phyloP scores from a whole-genome alignment of 2,113 vertebrate genomes.

The Lichenostomus cassidix region DNA sequence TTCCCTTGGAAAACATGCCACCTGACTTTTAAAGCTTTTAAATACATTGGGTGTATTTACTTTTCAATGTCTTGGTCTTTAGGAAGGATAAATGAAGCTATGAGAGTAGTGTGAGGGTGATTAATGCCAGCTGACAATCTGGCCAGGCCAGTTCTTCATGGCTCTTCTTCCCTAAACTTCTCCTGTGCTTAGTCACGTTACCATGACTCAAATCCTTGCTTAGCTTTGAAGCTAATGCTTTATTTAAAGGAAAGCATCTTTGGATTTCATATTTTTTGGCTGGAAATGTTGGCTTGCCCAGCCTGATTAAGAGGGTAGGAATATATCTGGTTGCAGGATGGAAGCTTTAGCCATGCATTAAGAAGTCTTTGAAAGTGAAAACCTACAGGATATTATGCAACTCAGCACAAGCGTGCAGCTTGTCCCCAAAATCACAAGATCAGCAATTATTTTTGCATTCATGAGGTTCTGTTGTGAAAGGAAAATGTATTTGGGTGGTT shows the following conservation, averaged over 20 bases:
- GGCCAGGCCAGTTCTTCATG: neutral
- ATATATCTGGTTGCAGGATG: neutral
- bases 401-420: neutral
- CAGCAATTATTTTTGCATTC: slow-evolving; percentile 38
- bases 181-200: neutral
- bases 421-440: neutral
- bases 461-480: neutral
- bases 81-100: neutral
- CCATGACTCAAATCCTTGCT: neutral
- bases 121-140: neutral
- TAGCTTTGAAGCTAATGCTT: neutral
- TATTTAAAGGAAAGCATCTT: neutral
- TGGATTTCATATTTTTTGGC: neutral
- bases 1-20: neutral
- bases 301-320: neutral
- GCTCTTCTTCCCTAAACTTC: neutral
- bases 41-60: neutral
- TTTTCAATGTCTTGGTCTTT: neutral
- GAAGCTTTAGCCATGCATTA: neutral
- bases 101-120: neutral
- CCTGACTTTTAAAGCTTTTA: neutral
- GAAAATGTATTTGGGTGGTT: neutral
- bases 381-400: slow-evolving; percentile 47
- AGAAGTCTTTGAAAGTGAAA: neutral
- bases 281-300: neutral